Conservation (phyloP, 2,888 invertebrate species). For the Crematogaster levior region DNA sequence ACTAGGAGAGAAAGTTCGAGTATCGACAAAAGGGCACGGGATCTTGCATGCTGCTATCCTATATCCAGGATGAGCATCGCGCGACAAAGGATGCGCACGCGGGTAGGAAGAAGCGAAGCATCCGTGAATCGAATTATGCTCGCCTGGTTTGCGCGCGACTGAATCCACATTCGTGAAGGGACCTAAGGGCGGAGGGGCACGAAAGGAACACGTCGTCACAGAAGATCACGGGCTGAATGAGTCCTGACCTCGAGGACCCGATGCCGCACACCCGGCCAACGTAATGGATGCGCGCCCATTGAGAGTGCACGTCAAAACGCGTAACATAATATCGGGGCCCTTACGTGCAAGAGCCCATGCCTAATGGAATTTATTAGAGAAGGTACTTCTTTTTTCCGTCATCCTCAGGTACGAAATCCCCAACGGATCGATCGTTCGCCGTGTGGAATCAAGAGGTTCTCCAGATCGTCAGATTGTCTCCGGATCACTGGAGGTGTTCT, state of each 20-base stretch:
- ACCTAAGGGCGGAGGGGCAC: conserved; percentile 37
- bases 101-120: conserved; percentile 66
- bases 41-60: conserved; percentile 58
- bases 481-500: conserved; percentile 26
- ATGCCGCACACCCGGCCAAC: conserved; percentile 79
- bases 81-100: conserved; percentile 65
- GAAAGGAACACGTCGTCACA: conserved; percentile 32
- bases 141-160: conserved; percentile 75
- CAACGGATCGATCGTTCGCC: conserved; percentile 33
- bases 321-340: conserved; percentile 83
- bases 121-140: conserved; percentile 80
- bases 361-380: conserved; percentile 85
- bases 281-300: conserved; percentile 83
- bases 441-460: conserved; percentile 66
- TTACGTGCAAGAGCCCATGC: conserved; percentile 81
- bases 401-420: conserved; percentile 42
- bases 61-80: conserved; percentile 65
- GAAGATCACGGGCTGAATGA: conserved; percentile 65
- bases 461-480: conserved; percentile 44
- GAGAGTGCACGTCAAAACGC: conserved; percentile 77
- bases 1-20: conserved; percentile 63
- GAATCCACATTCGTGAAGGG: conserved; percentile 38
- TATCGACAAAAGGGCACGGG: conserved; percentile 63
- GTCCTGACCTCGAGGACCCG: conserved; percentile 65
- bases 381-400: conserved; percentile 56